These are phyloP conservation scores for Dasyprocta punctata DNA, from an alignment of 2,113 vertebrate species.

Conservation along the genomic window DNA sequence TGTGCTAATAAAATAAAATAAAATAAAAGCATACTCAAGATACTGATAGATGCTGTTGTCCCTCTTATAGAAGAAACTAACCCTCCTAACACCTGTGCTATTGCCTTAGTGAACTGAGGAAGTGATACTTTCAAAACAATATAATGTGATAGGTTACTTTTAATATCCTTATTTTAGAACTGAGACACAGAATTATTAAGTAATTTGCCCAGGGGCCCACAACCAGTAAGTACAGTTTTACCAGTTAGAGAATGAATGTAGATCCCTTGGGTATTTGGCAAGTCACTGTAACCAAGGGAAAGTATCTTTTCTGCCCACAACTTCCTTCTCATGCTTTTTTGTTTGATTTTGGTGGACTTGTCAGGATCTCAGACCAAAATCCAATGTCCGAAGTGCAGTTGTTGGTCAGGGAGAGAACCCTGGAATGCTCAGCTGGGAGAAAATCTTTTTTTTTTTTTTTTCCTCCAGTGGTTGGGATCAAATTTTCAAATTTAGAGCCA, in stretches of 20 bases:
- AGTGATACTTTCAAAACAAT: not conserved
- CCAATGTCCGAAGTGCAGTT: not conserved
- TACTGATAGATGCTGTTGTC: not conserved
- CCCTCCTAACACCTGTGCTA: not conserved
- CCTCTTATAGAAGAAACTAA: not conserved
- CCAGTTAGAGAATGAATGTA: constrained; percentile 56
- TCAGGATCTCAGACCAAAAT: constrained; percentile 8
- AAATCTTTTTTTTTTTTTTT: not conserved
- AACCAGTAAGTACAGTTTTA: constrained; percentile 65
- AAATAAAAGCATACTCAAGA: not conserved
- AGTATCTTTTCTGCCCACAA: constrained; percentile 30
- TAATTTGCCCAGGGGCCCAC: constrained; percentile 51
- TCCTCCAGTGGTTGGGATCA: not conserved
- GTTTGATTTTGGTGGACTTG: constrained; percentile 15
- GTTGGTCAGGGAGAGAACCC: not conserved
- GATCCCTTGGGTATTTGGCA: not conserved
- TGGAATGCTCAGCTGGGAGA: not conserved
- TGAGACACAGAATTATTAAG: constrained; percentile 29
- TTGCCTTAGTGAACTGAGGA: not conserved
- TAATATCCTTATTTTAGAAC: constrained; percentile 38
- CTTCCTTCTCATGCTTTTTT: not conserved
- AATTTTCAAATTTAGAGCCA: not conserved
- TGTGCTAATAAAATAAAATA: not conserved
- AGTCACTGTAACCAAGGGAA: constrained; percentile 10
- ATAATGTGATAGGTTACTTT: not conserved